Conservation (phyloP, 2,113 vertebrate species). For the Sturnira hondurensis region DNA sequence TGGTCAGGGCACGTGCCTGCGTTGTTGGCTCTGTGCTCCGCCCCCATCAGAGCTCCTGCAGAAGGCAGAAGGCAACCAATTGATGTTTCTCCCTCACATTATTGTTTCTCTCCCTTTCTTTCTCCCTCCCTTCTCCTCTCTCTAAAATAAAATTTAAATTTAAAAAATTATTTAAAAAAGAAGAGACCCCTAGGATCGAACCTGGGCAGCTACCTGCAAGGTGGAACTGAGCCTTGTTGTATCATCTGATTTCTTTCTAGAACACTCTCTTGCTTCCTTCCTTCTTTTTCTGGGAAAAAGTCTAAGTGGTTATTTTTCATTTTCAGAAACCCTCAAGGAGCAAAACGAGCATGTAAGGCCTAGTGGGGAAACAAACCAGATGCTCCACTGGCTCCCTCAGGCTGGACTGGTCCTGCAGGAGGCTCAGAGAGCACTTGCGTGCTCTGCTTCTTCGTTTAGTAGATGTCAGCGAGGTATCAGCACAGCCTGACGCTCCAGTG, state of each 20-base stretch:
- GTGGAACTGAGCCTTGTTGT: neutral
- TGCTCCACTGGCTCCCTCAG: accelerated
- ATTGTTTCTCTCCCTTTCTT: too few species aligned
- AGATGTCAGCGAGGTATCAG: too few species aligned
- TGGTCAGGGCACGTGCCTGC: too few species aligned
- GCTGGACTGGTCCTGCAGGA: neutral
- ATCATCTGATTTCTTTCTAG: neutral
- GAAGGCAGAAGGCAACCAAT: too few species aligned
- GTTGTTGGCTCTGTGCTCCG: too few species aligned
- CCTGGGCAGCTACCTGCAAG: neutral
- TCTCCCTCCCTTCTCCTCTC: too few species aligned
- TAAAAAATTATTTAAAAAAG: too few species aligned
- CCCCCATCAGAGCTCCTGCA: too few species aligned
- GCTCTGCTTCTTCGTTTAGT: neutral
- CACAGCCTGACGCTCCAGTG: neutral
- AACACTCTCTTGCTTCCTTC: neutral
- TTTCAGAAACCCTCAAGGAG: neutral
- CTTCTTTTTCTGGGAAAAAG: neutral
- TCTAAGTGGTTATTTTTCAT: neutral
- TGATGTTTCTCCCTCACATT: too few species aligned
- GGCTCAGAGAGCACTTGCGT: neutral
- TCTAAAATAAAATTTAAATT: too few species aligned
- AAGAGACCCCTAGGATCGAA: neutral
- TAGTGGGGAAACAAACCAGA: neutral
- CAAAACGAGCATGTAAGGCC: neutral